A percentile compares a stretch with the other conserved stretches of the same genome.
Evolutionary conservation across 2,888 invertebrate species (phyloP).

Genomic region (Drosophila greeni): DNA sequence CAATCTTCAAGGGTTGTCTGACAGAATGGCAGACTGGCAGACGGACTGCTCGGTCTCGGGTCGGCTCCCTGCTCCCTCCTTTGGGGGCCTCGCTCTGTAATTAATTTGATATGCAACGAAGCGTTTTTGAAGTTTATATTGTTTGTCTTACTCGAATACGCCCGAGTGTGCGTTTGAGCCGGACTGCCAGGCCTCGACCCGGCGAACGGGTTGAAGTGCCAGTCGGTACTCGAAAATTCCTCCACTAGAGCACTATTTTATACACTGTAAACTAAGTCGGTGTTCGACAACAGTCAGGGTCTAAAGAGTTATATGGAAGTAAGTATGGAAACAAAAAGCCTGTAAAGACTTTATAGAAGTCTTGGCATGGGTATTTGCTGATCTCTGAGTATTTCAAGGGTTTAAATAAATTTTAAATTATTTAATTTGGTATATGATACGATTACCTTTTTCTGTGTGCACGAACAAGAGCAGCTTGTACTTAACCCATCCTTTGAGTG

Average conservation of each 20-base stretch:
- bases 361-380: background rate
- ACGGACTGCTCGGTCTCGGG: constrained; percentile 17
- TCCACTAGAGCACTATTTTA: constrained; percentile 9
- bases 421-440: background rate
- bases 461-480: constrained; percentile 5
- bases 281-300: background rate
- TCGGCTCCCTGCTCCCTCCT: constrained; percentile 22
- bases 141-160: constrained; percentile 65
- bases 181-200: constrained; percentile 53
- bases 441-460: background rate
- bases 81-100: constrained; percentile 52
- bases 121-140: constrained; percentile 74
- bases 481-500: constrained; percentile 50
- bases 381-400: too few relatives aligned
- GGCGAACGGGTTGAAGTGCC: constrained; percentile 53
- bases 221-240: constrained; percentile 41
- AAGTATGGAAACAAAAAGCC: too few relatives aligned
- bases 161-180: constrained; percentile 25
- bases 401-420: too few relatives aligned
- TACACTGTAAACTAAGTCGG: background rate
- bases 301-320: background rate
- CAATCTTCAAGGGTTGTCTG: constrained; percentile 73
- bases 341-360: background rate
- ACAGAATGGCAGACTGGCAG: constrained; percentile 40
- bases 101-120: constrained; percentile 74